Evolutionary conservation across 2,797 vertebrate genomes (phyloP), one percentile per base, ranked within the genome.

Genomic region (Centroberyx gerrardi): DNA sequence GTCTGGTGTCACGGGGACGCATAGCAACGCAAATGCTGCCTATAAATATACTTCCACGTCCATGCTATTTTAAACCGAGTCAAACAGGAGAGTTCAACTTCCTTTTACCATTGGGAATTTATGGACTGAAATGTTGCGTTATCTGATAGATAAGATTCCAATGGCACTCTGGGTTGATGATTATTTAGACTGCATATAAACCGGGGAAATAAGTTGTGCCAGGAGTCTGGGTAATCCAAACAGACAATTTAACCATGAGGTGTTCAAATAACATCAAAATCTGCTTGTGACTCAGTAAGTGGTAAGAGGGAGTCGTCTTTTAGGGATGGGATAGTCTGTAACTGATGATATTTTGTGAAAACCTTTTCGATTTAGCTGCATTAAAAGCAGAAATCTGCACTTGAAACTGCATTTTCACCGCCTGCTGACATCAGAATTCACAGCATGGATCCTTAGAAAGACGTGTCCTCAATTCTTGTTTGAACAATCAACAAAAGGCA

Each of bases 1-100:
- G 94, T 96, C 95, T 95, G 93, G 95, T 95, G 95, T 96, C 96
- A 94, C 89, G 1, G 90, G 71, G 92, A 95, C 80, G 92, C 95
- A 95, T 96, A 96, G 96, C 96, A 95, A 97, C 91, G 95, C 95
- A 95, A 96, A 96, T 94, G 95, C 91, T 93, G 90, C 84, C 95
- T 96, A 96, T 95, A 96, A 96, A 97, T 96, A 97, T 79, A 89
- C 93, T 89, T 94, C 83, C 92, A 85, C 69, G 83, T 94, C 92
- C 55, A 46, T 89, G 93, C 93, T 97, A 97, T 97, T 97, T 96
- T 92, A 94, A 95, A 94, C 86, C 40, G 17, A 58, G 87, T 89
- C 88, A 88, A 86, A 90, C 90, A 38, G 80, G 61, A 88, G 88
- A 81, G 83, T 74, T 88, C 72, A 77, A 74, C 86, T 90, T 90